Evolutionary conservation across 2,888 invertebrate genomes (phyloP).

Genomic region (Phrixothrix hirtus): DNA sequence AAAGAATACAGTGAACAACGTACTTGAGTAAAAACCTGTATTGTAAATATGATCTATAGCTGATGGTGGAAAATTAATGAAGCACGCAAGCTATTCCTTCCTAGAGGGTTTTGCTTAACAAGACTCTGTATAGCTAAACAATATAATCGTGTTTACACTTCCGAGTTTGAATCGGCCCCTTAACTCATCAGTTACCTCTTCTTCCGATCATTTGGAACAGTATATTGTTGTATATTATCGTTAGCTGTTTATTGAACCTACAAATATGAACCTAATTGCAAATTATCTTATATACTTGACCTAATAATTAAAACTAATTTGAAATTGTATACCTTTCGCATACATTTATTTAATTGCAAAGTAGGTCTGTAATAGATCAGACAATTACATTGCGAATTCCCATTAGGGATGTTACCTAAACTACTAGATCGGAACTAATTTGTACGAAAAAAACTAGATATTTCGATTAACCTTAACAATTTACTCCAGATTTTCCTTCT

Average conservation of each 20-base stretch:
- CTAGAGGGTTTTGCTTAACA: slow-evolving; percentile 8
- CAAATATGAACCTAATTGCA: too few species aligned
- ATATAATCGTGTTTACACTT: slow-evolving; percentile 21
- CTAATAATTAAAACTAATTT: too few species aligned
- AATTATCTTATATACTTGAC: too few species aligned
- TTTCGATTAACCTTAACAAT: too few species aligned
- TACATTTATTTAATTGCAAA: too few species aligned
- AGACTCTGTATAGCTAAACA: slow-evolving; percentile 21
- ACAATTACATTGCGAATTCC: too few species aligned
- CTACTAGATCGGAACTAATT: too few species aligned
- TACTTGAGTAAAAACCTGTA: slow-evolving; percentile 12
- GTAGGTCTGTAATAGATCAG: too few species aligned
- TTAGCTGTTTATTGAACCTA: slow-evolving; percentile 29
- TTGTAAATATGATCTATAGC: slow-evolving; percentile 22
- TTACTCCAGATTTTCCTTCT: slow-evolving; percentile 10
- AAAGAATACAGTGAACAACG: slow-evolving; percentile 13
- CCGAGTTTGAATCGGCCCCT: neutral
- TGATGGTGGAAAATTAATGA: slow-evolving; percentile 20
- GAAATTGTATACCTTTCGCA: too few species aligned
- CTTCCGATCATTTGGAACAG: slow-evolving; percentile 8
- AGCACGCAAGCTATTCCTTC: slow-evolving; percentile 16
- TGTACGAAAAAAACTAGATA: too few species aligned
- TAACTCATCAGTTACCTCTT: slow-evolving; percentile 8
- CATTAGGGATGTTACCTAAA: too few species aligned
- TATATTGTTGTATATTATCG: slow-evolving; percentile 18